Percentiles rank a stretch among this genome's conserved stretches.
Conservation (phyloP, 2,113 vertebrate genomes). For the Labeo rohita region DNA sequence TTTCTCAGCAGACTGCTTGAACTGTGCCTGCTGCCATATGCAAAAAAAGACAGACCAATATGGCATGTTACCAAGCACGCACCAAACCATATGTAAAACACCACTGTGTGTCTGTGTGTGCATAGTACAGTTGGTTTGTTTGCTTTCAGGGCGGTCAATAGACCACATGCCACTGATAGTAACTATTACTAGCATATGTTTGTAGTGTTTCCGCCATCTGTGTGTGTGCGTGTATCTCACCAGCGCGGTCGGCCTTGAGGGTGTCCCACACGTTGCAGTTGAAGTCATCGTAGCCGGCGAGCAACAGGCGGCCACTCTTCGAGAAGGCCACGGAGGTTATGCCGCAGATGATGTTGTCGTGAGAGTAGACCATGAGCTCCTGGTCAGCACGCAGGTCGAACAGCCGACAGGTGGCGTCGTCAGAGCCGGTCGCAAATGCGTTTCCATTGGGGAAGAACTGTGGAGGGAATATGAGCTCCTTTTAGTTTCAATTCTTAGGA, state of each 20-base stretch:
- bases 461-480: background rate
- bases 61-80: background rate
- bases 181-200: background rate
- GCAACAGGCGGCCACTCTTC: constrained; percentile 96
- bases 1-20: too few species aligned
- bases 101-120: background rate
- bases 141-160: background rate
- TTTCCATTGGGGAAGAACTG: constrained; percentile 99
- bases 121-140: background rate
- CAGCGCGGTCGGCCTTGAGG: constrained; percentile 96
- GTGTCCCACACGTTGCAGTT: constrained; percentile 99
- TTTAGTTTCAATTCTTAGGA: background rate
- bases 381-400: constrained; percentile 98
- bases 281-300: constrained; percentile 98
- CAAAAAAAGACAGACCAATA: constrained; percentile 4
- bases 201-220: background rate
- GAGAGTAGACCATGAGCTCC: constrained; percentile 98
- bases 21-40: background rate
- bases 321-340: constrained; percentile 99
- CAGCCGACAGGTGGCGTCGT: constrained; percentile 97
- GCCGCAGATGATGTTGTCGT: constrained; percentile 98
- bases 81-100: background rate
- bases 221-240: constrained; percentile 65
- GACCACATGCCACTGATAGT: background rate
- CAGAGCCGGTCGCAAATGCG: constrained; percentile 97